Conservation (phyloP, 2,797 vertebrate genomes). For the Melopsittacus undulatus region DNA sequence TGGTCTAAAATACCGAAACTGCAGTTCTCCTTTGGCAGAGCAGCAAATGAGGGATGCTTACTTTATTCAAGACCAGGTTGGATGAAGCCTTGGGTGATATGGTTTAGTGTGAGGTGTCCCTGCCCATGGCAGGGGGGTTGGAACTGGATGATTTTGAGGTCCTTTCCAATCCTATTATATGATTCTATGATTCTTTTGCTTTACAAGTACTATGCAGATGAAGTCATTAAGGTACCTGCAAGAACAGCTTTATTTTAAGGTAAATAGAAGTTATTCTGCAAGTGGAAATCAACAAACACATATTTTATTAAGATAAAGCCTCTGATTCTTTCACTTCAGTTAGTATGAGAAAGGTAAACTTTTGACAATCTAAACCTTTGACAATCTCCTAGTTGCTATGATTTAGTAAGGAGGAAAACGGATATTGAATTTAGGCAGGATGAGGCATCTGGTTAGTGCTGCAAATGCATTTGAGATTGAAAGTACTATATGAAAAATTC, state of each 20-base stretch:
- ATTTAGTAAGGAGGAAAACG: neutral
- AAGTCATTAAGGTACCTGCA: neutral
- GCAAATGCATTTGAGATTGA: neutral
- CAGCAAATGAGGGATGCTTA: neutral
- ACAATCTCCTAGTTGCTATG: neutral
- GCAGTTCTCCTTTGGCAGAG: neutral
- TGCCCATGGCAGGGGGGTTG: too few relatives aligned
- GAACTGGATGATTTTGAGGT: too few relatives aligned
- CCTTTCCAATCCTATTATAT: too few relatives aligned
- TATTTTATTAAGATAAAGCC: neutral
- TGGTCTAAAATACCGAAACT: neutral
- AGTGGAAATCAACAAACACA: neutral
- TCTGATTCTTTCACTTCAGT: neutral
- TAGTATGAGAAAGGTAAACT: neutral
- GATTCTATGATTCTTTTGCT: neutral
- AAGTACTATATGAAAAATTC: neutral
- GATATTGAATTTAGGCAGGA: neutral
- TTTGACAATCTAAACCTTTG: neutral
- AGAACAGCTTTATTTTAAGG: neutral
- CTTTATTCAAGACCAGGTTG: too few relatives aligned
- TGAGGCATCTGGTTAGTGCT: neutral
- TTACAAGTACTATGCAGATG: neutral
- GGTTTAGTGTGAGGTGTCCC: too few relatives aligned
- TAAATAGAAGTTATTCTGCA: neutral
- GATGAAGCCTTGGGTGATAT: too few relatives aligned